Evolutionary conservation across 2,113 vertebrate genomes (phyloP).

Genomic region (Diphyllodes magnificus): DNA sequence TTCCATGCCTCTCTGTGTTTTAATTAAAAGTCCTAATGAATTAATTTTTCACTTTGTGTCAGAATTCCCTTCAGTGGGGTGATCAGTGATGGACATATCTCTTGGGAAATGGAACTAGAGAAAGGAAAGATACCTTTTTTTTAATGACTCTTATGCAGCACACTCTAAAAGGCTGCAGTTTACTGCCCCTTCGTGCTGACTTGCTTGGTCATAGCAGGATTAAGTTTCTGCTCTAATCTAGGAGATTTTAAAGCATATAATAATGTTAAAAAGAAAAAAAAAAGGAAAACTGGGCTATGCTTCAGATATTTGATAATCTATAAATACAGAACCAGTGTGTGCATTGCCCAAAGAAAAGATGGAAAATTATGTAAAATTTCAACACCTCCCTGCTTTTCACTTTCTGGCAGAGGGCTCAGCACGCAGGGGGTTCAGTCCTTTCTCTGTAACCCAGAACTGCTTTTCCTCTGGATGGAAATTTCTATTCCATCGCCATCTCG

Average conservation of each 20-base stretch:
- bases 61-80: not conserved
- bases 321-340: not conserved
- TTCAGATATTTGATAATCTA: not conserved
- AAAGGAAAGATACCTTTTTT: not conserved
- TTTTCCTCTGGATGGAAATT: not conserved
- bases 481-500: constrained; percentile 51
- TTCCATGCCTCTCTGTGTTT: not conserved
- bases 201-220: not conserved
- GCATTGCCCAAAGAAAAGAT: accelerated
- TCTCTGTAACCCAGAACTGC: accelerated
- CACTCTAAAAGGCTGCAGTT: not conserved
- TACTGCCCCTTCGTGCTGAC: accelerated
- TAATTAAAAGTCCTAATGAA: constrained; percentile 26
- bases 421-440: not conserved
- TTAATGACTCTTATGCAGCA: accelerated
- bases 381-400: not conserved
- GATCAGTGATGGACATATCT: not conserved
- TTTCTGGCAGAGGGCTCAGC: not conserved
- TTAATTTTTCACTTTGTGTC: constrained; percentile 10
- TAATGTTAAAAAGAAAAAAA: not conserved
- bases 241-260: not conserved
- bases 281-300: not conserved
- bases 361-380: not conserved
- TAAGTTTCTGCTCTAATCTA: not conserved
- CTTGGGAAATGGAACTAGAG: not conserved